These are phyloP conservation scores for Hemiscyllium ocellatum DNA, from an alignment of 2,113 vertebrate species.

Conservation along the genomic window DNA sequence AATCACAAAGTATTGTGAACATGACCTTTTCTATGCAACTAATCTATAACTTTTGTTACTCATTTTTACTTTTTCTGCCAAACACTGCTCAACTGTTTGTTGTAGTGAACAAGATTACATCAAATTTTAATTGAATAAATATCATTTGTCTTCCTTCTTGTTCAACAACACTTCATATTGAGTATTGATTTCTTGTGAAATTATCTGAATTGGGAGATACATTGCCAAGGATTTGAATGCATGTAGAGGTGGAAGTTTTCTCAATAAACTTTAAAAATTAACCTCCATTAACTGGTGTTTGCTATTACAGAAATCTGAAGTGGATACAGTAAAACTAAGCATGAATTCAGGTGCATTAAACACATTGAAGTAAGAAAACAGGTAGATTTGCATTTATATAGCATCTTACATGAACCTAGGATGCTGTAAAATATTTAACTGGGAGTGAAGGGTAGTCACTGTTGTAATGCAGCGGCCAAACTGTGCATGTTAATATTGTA, in stretches of 20 bases:
- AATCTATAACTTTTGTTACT: neutral
- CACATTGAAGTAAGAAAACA: neutral
- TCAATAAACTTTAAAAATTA: neutral
- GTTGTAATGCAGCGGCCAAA: neutral
- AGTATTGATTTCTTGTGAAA: neutral
- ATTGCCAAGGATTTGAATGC: neutral
- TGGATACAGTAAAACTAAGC: neutral
- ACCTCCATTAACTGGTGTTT: neutral
- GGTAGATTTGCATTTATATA: neutral
- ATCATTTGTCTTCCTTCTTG: neutral
- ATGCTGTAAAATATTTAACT: neutral
- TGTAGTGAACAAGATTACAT: neutral
- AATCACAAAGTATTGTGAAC: neutral
- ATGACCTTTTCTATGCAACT: neutral
- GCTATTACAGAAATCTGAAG: neutral
- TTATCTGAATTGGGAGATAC: neutral
- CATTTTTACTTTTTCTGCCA: neutral
- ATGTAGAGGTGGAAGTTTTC: neutral
- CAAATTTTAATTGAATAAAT: neutral
- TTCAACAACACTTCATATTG: neutral
- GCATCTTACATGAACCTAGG: neutral
- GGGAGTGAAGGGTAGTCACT: neutral
- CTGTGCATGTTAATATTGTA: neutral
- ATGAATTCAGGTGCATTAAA: neutral
- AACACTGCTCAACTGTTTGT: neutral